Evolutionary conservation across 2,113 vertebrate genomes (phyloP), one percentile per base, ranked within the genome.

Genomic region (Hypomesus transpacificus): DNA sequence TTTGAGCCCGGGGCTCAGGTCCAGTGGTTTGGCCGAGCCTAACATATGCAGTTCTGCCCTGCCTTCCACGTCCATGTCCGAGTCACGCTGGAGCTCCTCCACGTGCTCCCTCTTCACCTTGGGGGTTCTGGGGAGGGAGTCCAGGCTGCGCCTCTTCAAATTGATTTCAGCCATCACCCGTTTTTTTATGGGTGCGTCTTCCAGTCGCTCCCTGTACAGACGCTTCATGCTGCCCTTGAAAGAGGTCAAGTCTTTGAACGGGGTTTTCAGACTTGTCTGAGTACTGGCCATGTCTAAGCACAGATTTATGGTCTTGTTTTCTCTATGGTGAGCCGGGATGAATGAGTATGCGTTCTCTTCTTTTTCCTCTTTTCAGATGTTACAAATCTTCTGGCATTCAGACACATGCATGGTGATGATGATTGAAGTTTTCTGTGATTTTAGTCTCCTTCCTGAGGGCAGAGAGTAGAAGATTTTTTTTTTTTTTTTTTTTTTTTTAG

Each of bases 1-100:
- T 82, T 99, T 98, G 80, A 99, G 92, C 76, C 95, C 97, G 4
- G 97, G 96, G 84, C 97, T 99, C 82, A 99, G 90, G 86, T 94
- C 94, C 82, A 97, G 90, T 83, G 94, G 93, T 84, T 96, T 95
- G 58, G 92, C 87, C 26, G 89, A 80, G 78, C 90, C 69, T 67
- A 84, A 82, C 58, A 88, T 81, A 22, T 90, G 87, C 75, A 85
- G 69, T 85, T 96, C 88, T 16, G 85, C 79, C 77, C 75, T 3
- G 82, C 91, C 81, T 22, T 88, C 92, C 7, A 88, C 71, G 0
- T 89, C 82, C 74, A 86, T 77, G 72, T 95, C 94, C 0, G 73
- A 65, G 24, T 90, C 91, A 14, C 54, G 83, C 69, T 28, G 86
- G 88, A 5, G 90, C 9, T 95, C 94, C 4, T 98, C 95, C 51